phyloP scores from a whole-genome alignment of 2,888 invertebrate species.

The Dendrolimus pini region DNA sequence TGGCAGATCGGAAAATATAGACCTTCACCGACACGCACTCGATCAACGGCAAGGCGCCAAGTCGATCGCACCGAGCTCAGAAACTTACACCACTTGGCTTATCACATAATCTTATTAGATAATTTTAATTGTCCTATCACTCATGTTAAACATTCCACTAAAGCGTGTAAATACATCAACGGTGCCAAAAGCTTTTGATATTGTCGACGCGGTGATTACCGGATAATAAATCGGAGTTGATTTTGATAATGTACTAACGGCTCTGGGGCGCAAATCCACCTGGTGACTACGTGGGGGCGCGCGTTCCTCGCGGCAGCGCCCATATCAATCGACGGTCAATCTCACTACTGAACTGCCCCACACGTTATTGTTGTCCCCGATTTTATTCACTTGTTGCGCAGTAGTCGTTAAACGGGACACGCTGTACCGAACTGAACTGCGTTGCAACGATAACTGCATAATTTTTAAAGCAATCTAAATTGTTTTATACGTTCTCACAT shows the following conservation, averaged over 20 bases:
- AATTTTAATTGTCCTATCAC: conserved; percentile 8
- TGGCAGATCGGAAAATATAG: conserved; percentile 43
- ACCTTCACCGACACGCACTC: conserved; percentile 39
- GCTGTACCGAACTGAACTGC: conserved; percentile 46
- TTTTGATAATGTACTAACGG: conserved; percentile 47
- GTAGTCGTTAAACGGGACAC: conserved; percentile 50
- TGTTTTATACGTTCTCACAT: conserved; percentile 40
- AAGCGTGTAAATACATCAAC: conserved; percentile 9
- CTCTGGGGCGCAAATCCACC: conserved; percentile 68
- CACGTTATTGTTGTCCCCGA: conserved; percentile 45
- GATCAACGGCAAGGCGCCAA: conserved; percentile 44
- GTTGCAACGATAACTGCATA: conserved; percentile 51
- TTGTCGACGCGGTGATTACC: conserved; percentile 13
- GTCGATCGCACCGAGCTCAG: conserved; percentile 18
- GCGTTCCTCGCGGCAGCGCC: conserved; percentile 69
- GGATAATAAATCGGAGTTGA: conserved; percentile 13
- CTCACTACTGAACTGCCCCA: conserved; percentile 42
- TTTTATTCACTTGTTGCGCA: conserved; percentile 67
- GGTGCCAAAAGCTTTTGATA: conserved; percentile 13
- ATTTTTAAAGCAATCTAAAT: conserved; percentile 40
- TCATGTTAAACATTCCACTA: conserved; percentile 1
- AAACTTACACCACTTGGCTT: neutral
- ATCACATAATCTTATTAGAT: conserved; percentile 1
- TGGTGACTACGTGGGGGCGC: conserved; percentile 66
- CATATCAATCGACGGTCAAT: conserved; percentile 62